Evolutionary conservation across 2,797 vertebrate genomes (phyloP).

Genomic region (Heterohyrax brucei): DNA sequence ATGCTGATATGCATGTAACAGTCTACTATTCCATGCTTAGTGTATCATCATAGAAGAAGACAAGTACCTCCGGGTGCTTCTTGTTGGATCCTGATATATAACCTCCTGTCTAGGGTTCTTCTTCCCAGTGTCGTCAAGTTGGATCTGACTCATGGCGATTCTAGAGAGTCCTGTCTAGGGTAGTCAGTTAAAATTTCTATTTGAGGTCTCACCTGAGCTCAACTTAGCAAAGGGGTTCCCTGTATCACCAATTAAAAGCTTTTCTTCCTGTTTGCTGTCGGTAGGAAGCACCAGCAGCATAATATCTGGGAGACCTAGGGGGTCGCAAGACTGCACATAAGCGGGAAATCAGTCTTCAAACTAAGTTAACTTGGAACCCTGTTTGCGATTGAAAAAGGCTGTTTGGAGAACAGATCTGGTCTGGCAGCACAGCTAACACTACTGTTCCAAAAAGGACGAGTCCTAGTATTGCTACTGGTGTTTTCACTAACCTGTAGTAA

Average conservation of each 20-base stretch:
- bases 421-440: neutral
- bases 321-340: neutral
- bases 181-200: neutral
- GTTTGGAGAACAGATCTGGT: neutral
- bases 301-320: neutral
- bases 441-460: neutral
- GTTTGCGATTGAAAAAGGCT: neutral
- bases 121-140: too few relatives aligned
- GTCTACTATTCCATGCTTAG: neutral
- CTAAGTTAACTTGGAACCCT: neutral
- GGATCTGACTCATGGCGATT: too few relatives aligned
- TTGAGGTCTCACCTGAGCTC: neutral
- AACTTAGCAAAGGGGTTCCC: neutral
- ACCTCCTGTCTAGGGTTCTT: neutral
- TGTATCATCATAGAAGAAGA: neutral
- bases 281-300: neutral
- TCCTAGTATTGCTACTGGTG: neutral
- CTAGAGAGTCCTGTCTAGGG: neutral
- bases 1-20: neutral
- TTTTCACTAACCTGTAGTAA: constrained; percentile 81
- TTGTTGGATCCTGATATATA: neutral
- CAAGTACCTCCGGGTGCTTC: neutral
- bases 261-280: neutral
- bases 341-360: neutral
- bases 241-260: neutral